Evolutionary conservation across 2,888 invertebrate species (phyloP), one percentile per base, ranked within the genome.

Genomic region (Carabus problematicus): DNA sequence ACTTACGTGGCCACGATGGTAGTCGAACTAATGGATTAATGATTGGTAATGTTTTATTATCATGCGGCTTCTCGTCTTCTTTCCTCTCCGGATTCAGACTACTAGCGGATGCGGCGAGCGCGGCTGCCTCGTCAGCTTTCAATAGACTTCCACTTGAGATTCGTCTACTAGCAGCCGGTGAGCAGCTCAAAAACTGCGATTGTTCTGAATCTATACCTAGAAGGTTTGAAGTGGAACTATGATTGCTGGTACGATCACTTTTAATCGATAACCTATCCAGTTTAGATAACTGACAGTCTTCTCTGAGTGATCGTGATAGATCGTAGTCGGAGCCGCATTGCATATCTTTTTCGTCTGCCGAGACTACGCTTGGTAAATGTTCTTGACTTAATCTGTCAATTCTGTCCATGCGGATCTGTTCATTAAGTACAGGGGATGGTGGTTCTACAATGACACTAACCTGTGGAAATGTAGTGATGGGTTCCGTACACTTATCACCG

Each of bases 141-240:
- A 95, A 88, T 73, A 94, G 89, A 77, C 94, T 95, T 70, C 95
- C 95, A 80, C 94, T 94, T 73, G 95, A 95, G 78, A 97, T 95
- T 74, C 96, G 85, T 72, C 96, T 87, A 7, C 94, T 93, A 8
- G 95, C 94, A 66, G 94, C 92, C 3, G 93, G 92, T 1, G 93
- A 93, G 76, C 89, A 89, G 73, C 89, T 91, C 19, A 91, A 81
- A 75, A 89, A 89, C 73, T 85, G 84, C 9, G 86, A 83, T 75
- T 88, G 87, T 74, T 90, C 89, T 56, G 87, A 85, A 76, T 89
- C 89, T 60, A 89, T 85, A 59, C 82, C 83, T 56, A 89, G 78
- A 8, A 87, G 81, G 75, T 89, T 88, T 8, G 89, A 88, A 77
- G 87, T 89, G 58, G 82, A 84, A 75, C 84, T 81, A 72, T 80